Base-by-base conservation (phyloP, 2,888 invertebrate species). In the Rhagophthalmus giganteus region DNA sequence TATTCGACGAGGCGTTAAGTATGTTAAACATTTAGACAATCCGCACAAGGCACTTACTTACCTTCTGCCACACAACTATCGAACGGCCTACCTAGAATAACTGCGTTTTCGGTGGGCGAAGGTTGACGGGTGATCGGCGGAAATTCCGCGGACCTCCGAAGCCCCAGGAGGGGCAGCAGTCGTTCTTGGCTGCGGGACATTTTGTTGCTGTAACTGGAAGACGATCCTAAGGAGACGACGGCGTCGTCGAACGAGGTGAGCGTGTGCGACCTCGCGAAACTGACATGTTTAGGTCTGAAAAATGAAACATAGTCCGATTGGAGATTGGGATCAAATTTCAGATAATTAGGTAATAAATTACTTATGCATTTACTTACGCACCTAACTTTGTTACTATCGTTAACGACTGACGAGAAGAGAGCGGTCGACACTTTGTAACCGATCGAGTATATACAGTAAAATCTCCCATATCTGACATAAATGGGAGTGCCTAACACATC, bases 221-320 rank as follows among this genome's bases (percentile, higher is more conserved):
- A 71, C 12, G 72, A 69, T 53, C 68, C 70, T 39, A 75, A 59
- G 2, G 72, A 68, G 39, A 79, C 77, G 28, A 79, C 76, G 14
- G 84, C 82, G 68, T 88, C 87, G 63, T 91, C 90, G 67, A 91
- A 90, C 2, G 90, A 91, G 15, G 90, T 89, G 59, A 91, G 74
- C 0, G 92, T 92, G 70, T 92, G 90, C 2, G 92, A 92, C 47
- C 92, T 82, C 33, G 92, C 90, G 69, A 94, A 94, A 64, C 91
- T 92, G 24, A 94, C 94, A 72, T 94, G 94, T 72, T 94, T 94
- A 57, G 88, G 85, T 72, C 90, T 89, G 77, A 10, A 13, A 37
- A 14, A 10, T n/a, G n/a, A n/a, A n/a, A n/a, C n/a, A n/a, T n/a
- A n/a, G n/a, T n/a, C n/a, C n/a, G n/a, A n/a, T n/a, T n/a, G n/a